A percentile compares a stretch with the other conserved stretches of the same genome.
Evolutionary conservation across 2,113 vertebrate species (phyloP).

Genomic region (Prunella fulvescens): DNA sequence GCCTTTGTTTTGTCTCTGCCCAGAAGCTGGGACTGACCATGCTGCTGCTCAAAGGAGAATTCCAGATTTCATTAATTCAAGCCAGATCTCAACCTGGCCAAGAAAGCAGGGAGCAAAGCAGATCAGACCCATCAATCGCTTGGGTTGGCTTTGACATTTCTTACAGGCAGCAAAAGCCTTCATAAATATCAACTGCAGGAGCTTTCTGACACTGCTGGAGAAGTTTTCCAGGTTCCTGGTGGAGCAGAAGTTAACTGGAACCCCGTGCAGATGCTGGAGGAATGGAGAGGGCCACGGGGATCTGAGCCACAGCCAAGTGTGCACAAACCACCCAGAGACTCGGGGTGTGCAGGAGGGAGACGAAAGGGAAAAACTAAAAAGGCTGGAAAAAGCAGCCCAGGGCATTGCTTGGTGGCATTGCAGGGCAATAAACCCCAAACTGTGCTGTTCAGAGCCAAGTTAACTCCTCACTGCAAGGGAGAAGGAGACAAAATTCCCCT

Average conservation of each 20-base stretch:
- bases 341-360: not conserved
- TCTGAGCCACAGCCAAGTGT: not conserved
- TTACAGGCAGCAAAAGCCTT: not conserved
- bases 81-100: not conserved
- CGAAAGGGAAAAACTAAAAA: not conserved
- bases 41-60: not conserved
- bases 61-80: not conserved
- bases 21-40: not conserved
- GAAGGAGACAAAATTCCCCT: not conserved
- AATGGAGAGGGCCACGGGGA: not conserved
- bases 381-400: not conserved
- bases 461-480: not conserved
- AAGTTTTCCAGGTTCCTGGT: not conserved
- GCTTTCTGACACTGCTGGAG: not conserved
- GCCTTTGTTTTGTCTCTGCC: not conserved
- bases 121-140: not conserved
- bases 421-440: not conserved
- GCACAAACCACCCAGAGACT: constrained; percentile 16
- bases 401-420: not conserved
- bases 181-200: not conserved
- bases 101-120: not conserved
- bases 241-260: constrained; percentile 7
- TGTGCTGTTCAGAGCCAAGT: not conserved
- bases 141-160: not conserved
- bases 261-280: not conserved